Conservation (phyloP, 64 coral and sea anemone genomes). For the Pocillopora verrucosa region DNA sequence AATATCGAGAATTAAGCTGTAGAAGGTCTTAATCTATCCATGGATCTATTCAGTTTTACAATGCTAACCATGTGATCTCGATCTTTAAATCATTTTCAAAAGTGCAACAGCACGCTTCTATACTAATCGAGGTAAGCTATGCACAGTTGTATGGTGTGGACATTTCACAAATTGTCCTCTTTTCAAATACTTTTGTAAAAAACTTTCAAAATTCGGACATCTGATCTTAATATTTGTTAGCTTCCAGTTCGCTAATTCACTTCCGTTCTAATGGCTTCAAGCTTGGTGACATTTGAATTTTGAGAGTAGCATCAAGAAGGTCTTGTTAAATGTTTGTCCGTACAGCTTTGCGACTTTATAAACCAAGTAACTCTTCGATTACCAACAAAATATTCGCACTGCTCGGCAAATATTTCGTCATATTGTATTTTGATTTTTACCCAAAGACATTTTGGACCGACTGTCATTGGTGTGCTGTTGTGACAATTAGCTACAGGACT, state of each 20-base stretch:
- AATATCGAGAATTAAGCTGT: slow-evolving; percentile 1
- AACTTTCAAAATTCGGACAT: background rate
- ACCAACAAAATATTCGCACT: background rate
- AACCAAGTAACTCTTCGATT: background rate
- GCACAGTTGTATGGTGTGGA: background rate
- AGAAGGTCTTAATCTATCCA: background rate
- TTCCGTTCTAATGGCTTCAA: background rate
- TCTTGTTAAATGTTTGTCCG: slow-evolving; percentile 2
- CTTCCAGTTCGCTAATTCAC: background rate
- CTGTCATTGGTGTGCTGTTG: background rate
- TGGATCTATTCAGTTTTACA: background rate
- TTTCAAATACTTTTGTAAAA: background rate
- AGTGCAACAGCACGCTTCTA: background rate
- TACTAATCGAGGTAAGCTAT: background rate
- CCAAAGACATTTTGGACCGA: background rate
- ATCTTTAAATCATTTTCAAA: background rate
- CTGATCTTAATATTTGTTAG: background rate
- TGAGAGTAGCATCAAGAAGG: background rate
- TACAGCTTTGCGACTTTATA: background rate
- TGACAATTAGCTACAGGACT: background rate
- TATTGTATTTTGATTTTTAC: background rate
- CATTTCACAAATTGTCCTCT: background rate
- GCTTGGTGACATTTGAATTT: background rate
- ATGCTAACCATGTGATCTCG: background rate
- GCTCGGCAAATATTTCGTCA: background rate